Percentiles rank a stretch among this genome's conserved stretches.
phyloP scores from a whole-genome alignment of 92 coral and sea anemone species.

The Epizoanthus illoricatus region DNA sequence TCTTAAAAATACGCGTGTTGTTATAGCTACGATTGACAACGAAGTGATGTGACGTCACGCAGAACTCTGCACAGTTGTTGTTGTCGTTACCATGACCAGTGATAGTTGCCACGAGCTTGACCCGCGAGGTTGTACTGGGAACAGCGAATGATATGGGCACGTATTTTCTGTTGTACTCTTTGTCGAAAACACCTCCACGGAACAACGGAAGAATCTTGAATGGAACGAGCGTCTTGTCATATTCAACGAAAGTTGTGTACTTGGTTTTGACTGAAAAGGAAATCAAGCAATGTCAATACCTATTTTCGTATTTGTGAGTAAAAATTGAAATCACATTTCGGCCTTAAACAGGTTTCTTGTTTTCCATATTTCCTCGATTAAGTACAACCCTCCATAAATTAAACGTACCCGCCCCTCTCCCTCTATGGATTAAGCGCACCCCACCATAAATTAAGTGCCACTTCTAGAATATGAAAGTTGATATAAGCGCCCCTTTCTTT shows the following conservation, averaged over 20 bases:
- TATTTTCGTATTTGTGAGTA: no score
- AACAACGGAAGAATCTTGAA: slow-evolving; percentile 65
- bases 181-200: slow-evolving; percentile 87
- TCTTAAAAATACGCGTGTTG: slow-evolving; percentile 71
- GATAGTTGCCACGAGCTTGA: slow-evolving; percentile 88
- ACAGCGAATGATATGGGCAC: slow-evolving; percentile 46
- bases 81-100: slow-evolving; percentile 97
- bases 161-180: slow-evolving; percentile 82
- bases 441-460: no score
- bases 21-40: slow-evolving; percentile 49
- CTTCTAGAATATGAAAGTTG: no score
- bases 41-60: slow-evolving; percentile 94
- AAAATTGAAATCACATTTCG: no score
- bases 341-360: no score
- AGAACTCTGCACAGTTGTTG: slow-evolving; percentile 88
- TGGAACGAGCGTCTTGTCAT: slow-evolving; percentile 77
- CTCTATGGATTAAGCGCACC: no score
- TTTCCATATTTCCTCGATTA: no score
- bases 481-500: no score
- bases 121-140: slow-evolving; percentile 63
- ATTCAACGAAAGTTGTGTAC: slow-evolving; percentile 56
- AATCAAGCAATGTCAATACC: no score
- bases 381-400: no score
- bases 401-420: no score
- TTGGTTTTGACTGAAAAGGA: slow-evolving; percentile 32